Conservation (phyloP, 2,113 vertebrate genomes). For the Physeter macrocephalus region DNA sequence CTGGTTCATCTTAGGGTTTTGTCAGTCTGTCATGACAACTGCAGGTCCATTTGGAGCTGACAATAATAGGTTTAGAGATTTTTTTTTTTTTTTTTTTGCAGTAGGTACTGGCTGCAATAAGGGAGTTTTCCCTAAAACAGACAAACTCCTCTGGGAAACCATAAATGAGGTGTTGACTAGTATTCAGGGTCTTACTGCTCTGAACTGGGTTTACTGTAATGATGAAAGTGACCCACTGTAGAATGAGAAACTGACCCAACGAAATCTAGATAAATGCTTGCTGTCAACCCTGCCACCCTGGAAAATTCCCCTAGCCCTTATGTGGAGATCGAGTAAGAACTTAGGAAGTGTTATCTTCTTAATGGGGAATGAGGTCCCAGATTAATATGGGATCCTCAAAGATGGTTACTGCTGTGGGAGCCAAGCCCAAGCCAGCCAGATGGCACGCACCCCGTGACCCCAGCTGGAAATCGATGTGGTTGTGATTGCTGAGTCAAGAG, state of each 20-base stretch:
- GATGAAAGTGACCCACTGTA: neutral
- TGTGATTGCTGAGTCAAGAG: neutral
- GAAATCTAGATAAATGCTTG: slow-evolving; percentile 49
- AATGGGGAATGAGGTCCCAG: neutral
- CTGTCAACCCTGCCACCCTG: neutral
- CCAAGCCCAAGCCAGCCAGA: neutral
- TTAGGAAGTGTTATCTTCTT: neutral
- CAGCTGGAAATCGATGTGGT: neutral
- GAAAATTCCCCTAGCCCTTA: neutral
- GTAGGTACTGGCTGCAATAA: neutral
- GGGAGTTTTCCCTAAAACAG: neutral
- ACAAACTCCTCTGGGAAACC: neutral
- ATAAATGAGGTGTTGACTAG: slow-evolving; percentile 16
- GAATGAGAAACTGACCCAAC: slow-evolving; percentile 30
- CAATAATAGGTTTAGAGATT: neutral
- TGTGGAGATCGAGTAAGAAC: neutral
- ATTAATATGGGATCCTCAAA: neutral
- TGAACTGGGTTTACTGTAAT: slow-evolving; percentile 28
- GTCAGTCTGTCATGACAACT: neutral
- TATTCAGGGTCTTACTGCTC: neutral
- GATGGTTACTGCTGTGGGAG: neutral
- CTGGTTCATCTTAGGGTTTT: neutral
- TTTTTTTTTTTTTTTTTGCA: neutral
- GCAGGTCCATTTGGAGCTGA: neutral
- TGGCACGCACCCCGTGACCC: neutral